These are phyloP conservation scores for Leptopilina syphax DNA, from an alignment of 2,888 invertebrate genomes.

Conservation along the genomic window DNA sequence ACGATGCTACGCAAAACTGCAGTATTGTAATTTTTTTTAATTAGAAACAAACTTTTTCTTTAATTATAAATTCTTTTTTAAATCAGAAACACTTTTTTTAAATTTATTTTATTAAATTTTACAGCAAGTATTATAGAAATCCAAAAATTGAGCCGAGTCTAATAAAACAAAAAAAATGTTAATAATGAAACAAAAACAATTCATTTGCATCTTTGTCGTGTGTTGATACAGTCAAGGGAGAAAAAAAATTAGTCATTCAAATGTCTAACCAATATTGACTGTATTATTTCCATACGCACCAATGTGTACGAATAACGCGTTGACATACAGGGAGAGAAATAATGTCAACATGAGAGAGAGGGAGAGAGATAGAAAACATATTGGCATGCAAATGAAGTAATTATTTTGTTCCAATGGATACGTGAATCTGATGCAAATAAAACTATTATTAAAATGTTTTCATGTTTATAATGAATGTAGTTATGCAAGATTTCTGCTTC, in stretches of 20 bases:
- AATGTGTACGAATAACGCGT: slow-evolving; percentile 34
- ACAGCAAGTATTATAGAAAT: no score
- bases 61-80: no score
- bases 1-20: no score
- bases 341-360: slow-evolving; percentile 20
- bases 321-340: slow-evolving; percentile 12
- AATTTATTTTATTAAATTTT: no score
- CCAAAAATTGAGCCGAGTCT: neutral
- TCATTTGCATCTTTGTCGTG: slow-evolving; percentile 24
- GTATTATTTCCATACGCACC: neutral
- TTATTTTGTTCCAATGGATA: slow-evolving; percentile 26
- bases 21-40: no score
- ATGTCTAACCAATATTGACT: slow-evolving; percentile 29
- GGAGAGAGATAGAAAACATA: neutral
- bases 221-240: neutral
- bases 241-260: slow-evolving; percentile 30
- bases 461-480: neutral
- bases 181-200: slow-evolving; percentile 21
- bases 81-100: no score
- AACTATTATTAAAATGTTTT: slow-evolving; percentile 1
- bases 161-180: no score
- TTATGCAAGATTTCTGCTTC: neutral
- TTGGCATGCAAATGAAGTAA: slow-evolving; percentile 32
- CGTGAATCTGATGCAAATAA: neutral
- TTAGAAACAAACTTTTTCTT: no score